phyloP scores from a whole-genome alignment of 2,888 invertebrate genomes.

The Agrenia bidenticulata region DNA sequence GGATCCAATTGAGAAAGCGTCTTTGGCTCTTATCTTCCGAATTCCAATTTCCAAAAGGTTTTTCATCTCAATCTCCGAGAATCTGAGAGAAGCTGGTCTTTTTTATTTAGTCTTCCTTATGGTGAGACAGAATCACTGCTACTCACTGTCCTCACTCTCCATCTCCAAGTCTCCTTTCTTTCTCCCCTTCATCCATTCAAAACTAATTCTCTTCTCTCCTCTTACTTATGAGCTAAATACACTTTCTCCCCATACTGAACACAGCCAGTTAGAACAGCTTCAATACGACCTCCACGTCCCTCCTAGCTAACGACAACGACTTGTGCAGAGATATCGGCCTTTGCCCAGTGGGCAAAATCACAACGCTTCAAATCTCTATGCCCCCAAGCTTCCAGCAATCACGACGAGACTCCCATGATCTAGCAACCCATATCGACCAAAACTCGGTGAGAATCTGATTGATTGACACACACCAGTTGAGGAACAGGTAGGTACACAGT shows the following conservation, averaged over 20 bases:
- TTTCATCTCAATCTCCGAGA: constrained; percentile 19
- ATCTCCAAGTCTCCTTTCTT: background rate
- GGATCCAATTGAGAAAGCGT: constrained; percentile 23
- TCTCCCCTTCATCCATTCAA: constrained; percentile 2
- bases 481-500: too few relatives aligned
- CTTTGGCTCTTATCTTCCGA: constrained; percentile 16
- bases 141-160: background rate
- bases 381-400: too few relatives aligned
- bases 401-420: too few relatives aligned
- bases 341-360: background rate
- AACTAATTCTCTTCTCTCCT: background rate
- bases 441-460: too few relatives aligned
- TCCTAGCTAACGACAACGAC: background rate
- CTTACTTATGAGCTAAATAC: constrained; percentile 7
- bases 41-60: constrained; percentile 25
- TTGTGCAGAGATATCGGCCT: too few relatives aligned
- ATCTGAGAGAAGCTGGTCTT: constrained; percentile 2
- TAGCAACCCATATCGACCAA: too few relatives aligned
- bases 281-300: background rate
- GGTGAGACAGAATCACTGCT: constrained; percentile 1
- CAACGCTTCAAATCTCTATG: background rate
- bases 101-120: constrained; percentile 9
- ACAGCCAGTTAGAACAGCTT: too few relatives aligned
- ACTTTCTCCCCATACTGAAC: constrained; percentile 1
- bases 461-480: too few relatives aligned